These are phyloP conservation scores for Maconellicoccus hirsutus DNA, from an alignment of 1,140 invertebrate species.

Conservation along the genomic window DNA sequence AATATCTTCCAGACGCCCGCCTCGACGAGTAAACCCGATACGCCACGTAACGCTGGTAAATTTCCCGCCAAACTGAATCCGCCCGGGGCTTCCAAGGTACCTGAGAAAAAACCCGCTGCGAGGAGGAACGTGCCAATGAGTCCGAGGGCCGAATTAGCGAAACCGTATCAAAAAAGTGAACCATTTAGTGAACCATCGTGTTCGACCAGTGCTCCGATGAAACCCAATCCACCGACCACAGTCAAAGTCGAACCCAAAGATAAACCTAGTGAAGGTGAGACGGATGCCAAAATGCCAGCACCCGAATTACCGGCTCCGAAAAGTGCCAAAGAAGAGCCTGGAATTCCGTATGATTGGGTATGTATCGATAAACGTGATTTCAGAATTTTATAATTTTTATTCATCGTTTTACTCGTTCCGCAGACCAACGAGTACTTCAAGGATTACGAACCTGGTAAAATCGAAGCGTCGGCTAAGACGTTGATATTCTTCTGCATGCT, in stretches of 20 bases:
- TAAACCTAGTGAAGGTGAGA: neutral
- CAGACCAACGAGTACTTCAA: conserved; percentile 74
- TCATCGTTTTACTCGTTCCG: conserved; percentile 29
- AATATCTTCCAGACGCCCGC: neutral
- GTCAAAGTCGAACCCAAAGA: neutral
- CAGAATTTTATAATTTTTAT: neutral
- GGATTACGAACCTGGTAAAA: conserved; percentile 72
- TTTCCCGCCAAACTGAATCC: neutral
- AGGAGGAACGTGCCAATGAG: neutral
- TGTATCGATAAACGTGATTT: conserved; percentile 23
- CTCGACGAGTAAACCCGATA: neutral
- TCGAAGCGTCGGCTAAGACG: conserved; percentile 94
- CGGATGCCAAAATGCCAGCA: neutral
- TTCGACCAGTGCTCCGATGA: neutral
- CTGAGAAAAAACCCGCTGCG: neutral
- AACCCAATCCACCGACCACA: neutral
- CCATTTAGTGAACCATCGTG: neutral
- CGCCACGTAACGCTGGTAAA: neutral
- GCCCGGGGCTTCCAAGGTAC: neutral
- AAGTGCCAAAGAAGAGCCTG: conserved; percentile 52
- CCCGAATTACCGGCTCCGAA: conserved; percentile 10
- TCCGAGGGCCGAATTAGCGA: neutral
- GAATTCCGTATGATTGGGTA: conserved; percentile 72
- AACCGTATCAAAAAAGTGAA: neutral
- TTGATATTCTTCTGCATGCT: conserved; percentile 86